phyloP scores from a whole-genome alignment of 1,140 invertebrate species.

The Drosophila ercepeae region DNA sequence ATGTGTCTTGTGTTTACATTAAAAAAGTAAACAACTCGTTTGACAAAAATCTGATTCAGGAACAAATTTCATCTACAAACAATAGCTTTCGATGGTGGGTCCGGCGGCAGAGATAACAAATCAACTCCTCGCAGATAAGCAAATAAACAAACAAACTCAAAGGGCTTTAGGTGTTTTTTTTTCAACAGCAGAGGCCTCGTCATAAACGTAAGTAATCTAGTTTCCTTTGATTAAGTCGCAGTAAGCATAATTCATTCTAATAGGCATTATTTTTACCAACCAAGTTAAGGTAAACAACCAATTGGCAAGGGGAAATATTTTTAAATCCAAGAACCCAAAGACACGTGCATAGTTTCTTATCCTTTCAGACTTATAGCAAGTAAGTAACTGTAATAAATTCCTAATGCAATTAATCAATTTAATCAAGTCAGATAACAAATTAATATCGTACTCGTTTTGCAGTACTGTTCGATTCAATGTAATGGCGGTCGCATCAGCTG shows the following conservation, averaged over 20 bases:
- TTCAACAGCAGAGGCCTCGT: neutral
- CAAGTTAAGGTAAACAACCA: neutral
- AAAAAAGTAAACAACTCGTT: neutral
- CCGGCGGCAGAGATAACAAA: constrained; percentile 22
- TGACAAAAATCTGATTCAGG: neutral
- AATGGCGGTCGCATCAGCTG: constrained; percentile 45
- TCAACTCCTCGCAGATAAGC: constrained; percentile 12
- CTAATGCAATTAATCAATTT: neutral
- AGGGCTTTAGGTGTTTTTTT: neutral
- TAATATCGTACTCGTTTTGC: constrained; percentile 10
- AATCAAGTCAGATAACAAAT: constrained; percentile 12
- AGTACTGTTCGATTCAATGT: constrained; percentile 17
- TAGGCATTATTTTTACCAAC: neutral
- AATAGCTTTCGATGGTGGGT: neutral
- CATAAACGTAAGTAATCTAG: neutral
- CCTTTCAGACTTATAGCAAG: neutral
- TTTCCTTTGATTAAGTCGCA: constrained; percentile 1
- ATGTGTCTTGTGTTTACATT: too few species aligned
- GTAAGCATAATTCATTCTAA: neutral
- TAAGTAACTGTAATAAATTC: neutral
- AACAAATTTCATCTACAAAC: neutral
- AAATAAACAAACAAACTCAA: constrained; percentile 24
- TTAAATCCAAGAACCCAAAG: too few species aligned
- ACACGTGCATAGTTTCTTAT: neutral
- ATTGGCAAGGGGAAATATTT: too few species aligned